Evolutionary conservation across 2,888 invertebrate species (phyloP), one percentile per base, ranked within the genome.

Genomic region (Melanargia galathea): DNA sequence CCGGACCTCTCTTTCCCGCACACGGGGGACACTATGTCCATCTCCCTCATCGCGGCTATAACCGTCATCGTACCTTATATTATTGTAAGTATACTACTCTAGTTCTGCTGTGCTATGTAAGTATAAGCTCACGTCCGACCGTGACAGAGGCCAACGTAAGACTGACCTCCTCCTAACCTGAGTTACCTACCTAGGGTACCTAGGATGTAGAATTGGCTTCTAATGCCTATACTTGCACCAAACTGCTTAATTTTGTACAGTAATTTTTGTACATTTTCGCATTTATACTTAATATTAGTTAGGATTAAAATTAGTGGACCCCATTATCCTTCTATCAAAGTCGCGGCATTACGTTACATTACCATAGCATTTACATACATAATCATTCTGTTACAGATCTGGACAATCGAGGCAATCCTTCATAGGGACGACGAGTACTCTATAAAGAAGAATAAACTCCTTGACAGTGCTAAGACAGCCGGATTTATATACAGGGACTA

Each of bases 1-100:
- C 94, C 94, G 6, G 92, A 92, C 63, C 93, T 96, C 75, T 93
- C 94, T 0, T 93, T 93, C 81, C 93, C 93, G 66, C 95, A 92
- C 78, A 84, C 81, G 0, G 95, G 95, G 1, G 96, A 96, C 75
- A 95, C 95, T 2, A 89, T 96, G 70, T 90, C 93, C 59, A 86
- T 93, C 65, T 81, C 88, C 0, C 73, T 92, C 64, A 86, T 96
- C 20, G 83, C 94, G 2, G 71, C 85, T 7, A 92, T 92, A 59
- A 92, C 92, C 43, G 71, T 93, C 38, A 67, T 93, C 11, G 80
- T 93, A 38, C 95, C 95, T 13, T 83, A 93, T 59, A 30, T 94
- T 64, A 83, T 94, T 75, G 94, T 94, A 76, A 92, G 92, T 92
- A 75, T 69, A 51, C n/a, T 30, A 10, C 20, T 13, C 30, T 26